Conservation (phyloP, 2,888 invertebrate species). For the Ernsta delagoae region DNA sequence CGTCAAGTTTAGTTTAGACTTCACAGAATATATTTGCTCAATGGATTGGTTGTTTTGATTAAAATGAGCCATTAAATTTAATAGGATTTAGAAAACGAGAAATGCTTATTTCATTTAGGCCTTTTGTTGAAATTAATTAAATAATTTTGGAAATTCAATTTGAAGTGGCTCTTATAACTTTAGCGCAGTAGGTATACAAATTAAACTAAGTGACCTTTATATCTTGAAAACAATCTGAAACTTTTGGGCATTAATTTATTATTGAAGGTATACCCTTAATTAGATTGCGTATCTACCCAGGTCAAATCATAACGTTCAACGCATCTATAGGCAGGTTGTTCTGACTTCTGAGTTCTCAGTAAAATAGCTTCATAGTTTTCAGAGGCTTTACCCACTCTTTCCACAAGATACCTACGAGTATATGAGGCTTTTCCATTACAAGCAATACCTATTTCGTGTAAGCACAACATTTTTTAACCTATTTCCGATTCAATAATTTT, state of each 20-base stretch:
- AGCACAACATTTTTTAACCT: too few species aligned
- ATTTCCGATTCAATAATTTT: too few species aligned
- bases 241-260: not conserved
- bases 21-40: not conserved
- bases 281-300: not conserved
- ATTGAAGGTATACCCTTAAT: not conserved
- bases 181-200: not conserved
- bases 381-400: too few species aligned
- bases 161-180: not conserved
- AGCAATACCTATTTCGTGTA: too few species aligned
- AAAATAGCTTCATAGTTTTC: too few species aligned
- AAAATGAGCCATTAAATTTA: slow-evolving; percentile 1
- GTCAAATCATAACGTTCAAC: too few species aligned
- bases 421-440: too few species aligned
- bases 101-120: not conserved
- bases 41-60: slow-evolving; percentile 5
- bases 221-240: not conserved
- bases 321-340: too few species aligned
- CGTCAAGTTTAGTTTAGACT: not conserved
- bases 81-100: not conserved
- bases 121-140: not conserved
- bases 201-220: not conserved
- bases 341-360: too few species aligned
- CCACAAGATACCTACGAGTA: too few species aligned
- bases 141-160: not conserved